A percentile compares a stretch with the other conserved stretches of the same genome.
Evolutionary conservation across 2,888 invertebrate species (phyloP).

Genomic region (Drosophila parthenogenetica): DNA sequence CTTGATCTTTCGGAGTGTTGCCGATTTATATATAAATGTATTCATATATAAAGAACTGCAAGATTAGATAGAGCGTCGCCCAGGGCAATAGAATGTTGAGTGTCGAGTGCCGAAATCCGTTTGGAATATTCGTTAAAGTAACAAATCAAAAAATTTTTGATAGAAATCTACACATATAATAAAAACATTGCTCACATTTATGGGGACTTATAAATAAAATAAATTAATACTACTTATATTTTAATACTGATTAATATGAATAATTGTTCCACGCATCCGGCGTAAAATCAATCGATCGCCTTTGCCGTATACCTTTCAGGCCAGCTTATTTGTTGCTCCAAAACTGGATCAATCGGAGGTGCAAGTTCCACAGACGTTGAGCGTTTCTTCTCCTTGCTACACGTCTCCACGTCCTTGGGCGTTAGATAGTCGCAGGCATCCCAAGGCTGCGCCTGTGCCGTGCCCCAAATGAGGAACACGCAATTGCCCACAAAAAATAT

Average conservation of each 20-base stretch:
- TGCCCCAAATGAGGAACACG: slow-evolving; percentile 89
- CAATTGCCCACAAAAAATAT: slow-evolving; percentile 89
- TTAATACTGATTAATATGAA: slow-evolving; percentile 74
- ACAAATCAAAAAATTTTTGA: slow-evolving; percentile 35
- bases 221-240: slow-evolving; percentile 69
- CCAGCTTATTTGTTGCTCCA: slow-evolving; percentile 62
- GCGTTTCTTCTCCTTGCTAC: slow-evolving; percentile 6
- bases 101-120: slow-evolving; percentile 35
- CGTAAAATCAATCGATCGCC: slow-evolving; percentile 50
- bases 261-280: slow-evolving; percentile 42
- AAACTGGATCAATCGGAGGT: slow-evolving; percentile 63
- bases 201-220: slow-evolving; percentile 71
- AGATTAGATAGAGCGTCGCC: slow-evolving; percentile 32
- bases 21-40: slow-evolving; percentile 20
- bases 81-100: slow-evolving; percentile 19
- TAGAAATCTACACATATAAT: slow-evolving; percentile 59
- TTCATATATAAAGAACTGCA: slow-evolving; percentile 31
- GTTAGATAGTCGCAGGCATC: slow-evolving; percentile 86
- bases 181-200: slow-evolving; percentile 52
- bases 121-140: slow-evolving; percentile 20
- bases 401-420: slow-evolving; percentile 61
- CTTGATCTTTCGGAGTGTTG: background rate
- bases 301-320: slow-evolving; percentile 57
- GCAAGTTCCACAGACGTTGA: slow-evolving; percentile 14
- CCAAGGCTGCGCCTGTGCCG: slow-evolving; percentile 89